Evolutionary conservation across 2,888 invertebrate genomes (phyloP).

Genomic region (Clepsis dumicolana): DNA sequence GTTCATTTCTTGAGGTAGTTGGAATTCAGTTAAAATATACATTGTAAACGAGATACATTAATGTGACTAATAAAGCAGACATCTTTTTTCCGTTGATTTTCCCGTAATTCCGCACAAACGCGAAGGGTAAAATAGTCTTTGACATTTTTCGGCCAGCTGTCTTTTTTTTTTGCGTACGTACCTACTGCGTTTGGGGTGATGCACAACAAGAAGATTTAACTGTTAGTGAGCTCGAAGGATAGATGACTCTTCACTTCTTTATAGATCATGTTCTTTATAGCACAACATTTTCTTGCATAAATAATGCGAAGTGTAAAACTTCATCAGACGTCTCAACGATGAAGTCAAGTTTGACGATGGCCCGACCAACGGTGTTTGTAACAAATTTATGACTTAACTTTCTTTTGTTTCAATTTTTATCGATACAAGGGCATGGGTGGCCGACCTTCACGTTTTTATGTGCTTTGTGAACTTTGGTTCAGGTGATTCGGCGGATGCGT

Average conservation of each 20-base stretch:
- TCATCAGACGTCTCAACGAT: not conserved
- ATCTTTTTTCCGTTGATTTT: not conserved
- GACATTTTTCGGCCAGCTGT: not conserved
- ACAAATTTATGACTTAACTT: not conserved
- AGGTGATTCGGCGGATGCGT: conserved; percentile 22
- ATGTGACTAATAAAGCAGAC: not conserved
- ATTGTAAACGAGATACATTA: not conserved
- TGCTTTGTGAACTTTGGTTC: conserved; percentile 24
- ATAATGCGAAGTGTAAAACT: not conserved
- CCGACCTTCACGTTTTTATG: conserved; percentile 18
- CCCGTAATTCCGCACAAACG: not conserved
- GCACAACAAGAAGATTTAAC: no score
- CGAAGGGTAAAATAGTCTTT: not conserved
- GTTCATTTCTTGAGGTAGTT: not conserved
- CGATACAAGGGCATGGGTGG: not conserved
- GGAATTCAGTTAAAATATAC: not conserved
- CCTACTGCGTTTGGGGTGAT: no score
- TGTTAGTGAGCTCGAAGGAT: not conserved
- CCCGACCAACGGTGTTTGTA: not conserved
- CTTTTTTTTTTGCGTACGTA: no score
- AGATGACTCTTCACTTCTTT: not conserved
- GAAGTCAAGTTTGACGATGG: not conserved
- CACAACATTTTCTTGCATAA: not conserved
- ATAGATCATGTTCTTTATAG: not conserved
- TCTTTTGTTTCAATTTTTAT: conserved; percentile 8